Percentiles rank a stretch among this genome's conserved stretches.
phyloP scores from a whole-genome alignment of 1,140 invertebrate genomes.

The Tetranychus urticae region DNA sequence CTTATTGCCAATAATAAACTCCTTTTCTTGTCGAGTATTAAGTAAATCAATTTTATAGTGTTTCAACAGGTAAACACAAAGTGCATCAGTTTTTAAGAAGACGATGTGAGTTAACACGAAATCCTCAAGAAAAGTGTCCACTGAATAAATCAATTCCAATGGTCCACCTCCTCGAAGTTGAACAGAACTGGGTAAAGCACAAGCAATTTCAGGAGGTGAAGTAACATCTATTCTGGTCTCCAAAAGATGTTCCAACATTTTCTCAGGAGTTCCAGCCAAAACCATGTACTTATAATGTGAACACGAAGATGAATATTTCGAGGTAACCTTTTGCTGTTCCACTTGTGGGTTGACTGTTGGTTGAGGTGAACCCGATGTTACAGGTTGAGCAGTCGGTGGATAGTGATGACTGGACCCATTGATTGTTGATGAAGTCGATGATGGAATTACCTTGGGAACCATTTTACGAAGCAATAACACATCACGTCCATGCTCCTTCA shows the following conservation, averaged over 20 bases:
- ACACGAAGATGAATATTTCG: too few species aligned
- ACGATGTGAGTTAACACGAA: slow-evolving; percentile 66
- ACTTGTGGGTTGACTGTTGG: too few species aligned
- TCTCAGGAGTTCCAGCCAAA: slow-evolving; percentile 62
- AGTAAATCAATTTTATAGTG: slow-evolving; percentile 36
- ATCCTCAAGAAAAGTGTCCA: slow-evolving; percentile 52
- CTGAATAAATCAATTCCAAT: neutral
- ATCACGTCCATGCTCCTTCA: slow-evolving; percentile 66
- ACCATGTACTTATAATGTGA: slow-evolving; percentile 43
- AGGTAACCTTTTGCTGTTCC: too few species aligned
- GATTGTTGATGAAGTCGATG: too few species aligned
- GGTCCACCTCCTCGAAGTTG: neutral
- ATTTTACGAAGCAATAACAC: slow-evolving; percentile 23
- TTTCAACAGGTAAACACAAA: slow-evolving; percentile 47
- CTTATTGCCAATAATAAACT: slow-evolving; percentile 46
- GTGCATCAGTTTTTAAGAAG: slow-evolving; percentile 49
- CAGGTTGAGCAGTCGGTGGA: too few species aligned
- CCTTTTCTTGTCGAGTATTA: slow-evolving; percentile 32
- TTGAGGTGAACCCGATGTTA: too few species aligned
- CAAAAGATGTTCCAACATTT: slow-evolving; percentile 62
- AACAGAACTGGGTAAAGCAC: too few species aligned
- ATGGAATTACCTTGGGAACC: slow-evolving; percentile 8
- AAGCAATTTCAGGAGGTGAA: neutral
- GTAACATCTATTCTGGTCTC: slow-evolving; percentile 37
- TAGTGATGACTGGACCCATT: neutral